These are phyloP conservation scores for Notospermus geniculatus DNA, from an alignment of 1,140 invertebrate species.

Conservation along the genomic window DNA sequence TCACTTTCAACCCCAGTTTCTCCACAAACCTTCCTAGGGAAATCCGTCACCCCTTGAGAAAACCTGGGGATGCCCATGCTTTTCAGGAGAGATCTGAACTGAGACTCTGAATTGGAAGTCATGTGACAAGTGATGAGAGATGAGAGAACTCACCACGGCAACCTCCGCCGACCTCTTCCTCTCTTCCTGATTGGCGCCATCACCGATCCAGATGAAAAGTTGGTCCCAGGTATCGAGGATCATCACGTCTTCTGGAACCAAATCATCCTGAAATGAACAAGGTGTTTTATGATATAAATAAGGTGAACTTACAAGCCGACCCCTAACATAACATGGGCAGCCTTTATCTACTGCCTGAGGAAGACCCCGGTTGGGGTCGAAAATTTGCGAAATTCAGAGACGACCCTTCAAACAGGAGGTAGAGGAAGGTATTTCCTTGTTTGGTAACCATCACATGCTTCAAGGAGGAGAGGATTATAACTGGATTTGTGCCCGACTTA, in stretches of 20 bases:
- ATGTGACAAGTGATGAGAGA: background rate
- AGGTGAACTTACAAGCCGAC: background rate
- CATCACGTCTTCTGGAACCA: conserved; percentile 71
- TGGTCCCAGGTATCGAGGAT: conserved; percentile 73
- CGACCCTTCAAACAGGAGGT: no score
- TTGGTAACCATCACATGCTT: no score
- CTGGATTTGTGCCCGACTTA: background rate
- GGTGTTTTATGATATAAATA: background rate
- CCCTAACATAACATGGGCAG: background rate
- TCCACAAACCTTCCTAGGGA: no score
- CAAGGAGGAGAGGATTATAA: background rate
- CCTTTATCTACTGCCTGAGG: background rate
- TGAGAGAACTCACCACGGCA: conserved; percentile 44
- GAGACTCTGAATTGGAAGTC: no score
- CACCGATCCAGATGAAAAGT: conserved; percentile 83
- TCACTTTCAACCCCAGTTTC: background rate
- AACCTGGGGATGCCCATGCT: no score
- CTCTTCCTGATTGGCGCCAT: conserved; percentile 63
- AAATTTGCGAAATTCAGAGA: background rate
- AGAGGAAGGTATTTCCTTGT: no score
- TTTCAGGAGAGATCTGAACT: no score
- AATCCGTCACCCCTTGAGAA: no score
- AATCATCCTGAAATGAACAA: conserved; percentile 30
- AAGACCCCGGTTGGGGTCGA: background rate
- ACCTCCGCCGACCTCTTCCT: conserved; percentile 61